phyloP scores from a whole-genome alignment of 1,140 invertebrate genomes.

The Stratiolaelaps scimitus region DNA sequence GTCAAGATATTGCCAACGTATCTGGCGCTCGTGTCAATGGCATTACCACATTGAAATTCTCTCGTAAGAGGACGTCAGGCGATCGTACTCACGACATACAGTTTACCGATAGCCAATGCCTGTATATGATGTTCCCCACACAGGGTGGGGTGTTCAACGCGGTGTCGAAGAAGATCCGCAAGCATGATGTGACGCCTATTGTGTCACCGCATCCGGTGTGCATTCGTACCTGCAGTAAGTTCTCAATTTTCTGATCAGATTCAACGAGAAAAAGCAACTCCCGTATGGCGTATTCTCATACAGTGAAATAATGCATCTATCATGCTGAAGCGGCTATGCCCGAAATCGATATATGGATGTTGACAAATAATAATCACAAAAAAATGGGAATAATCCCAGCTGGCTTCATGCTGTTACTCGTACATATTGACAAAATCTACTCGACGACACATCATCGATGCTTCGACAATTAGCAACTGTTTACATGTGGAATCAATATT shows the following conservation, averaged over 20 bases:
- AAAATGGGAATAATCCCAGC: no score
- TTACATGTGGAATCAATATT: background rate
- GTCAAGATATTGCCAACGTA: conserved; percentile 59
- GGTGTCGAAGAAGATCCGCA: conserved; percentile 69
- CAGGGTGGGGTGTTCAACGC: conserved; percentile 62
- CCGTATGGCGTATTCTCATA: no score
- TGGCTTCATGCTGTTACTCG: no score
- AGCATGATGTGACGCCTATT: conserved; percentile 62
- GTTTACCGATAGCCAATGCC: conserved; percentile 65
- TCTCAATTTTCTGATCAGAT: background rate
- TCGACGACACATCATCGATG: no score
- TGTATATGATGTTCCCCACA: conserved; percentile 75
- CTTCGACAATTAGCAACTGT: background rate
- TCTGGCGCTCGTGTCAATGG: conserved; percentile 59
- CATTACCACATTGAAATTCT: conserved; percentile 62
- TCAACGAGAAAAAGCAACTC: no score
- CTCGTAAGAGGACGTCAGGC: conserved; percentile 58
- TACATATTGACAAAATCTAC: no score
- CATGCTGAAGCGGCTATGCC: no score
- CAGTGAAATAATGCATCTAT: no score
- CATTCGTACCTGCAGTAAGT: conserved; percentile 45
- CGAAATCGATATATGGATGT: no score
- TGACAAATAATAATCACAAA: no score
- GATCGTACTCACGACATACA: conserved; percentile 58
- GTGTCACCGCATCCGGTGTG: conserved; percentile 66